A percentile compares a stretch with the other conserved stretches of the same genome.
Evolutionary conservation across 2,797 vertebrate genomes (phyloP).

Genomic region (Poeciliopsis presidionis): DNA sequence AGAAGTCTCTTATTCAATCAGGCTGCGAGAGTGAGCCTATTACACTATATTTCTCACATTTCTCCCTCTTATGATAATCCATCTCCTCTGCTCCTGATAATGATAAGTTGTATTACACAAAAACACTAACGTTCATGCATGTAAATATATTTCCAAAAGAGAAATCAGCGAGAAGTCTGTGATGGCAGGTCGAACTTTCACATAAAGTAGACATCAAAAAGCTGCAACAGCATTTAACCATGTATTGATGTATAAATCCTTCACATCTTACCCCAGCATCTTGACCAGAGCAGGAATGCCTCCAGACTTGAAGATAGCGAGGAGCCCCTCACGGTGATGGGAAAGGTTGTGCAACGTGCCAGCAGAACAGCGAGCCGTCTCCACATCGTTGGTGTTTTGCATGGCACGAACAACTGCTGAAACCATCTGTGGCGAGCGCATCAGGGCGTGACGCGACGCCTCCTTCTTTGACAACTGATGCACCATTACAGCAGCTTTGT

Average conservation of each 20-base stretch:
- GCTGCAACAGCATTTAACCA: neutral
- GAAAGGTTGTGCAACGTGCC: slow-evolving; percentile 98
- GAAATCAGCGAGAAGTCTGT: neutral
- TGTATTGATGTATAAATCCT: neutral
- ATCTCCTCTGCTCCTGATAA: neutral
- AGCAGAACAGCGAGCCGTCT: slow-evolving; percentile 96
- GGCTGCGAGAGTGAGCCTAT: neutral
- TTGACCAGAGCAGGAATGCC: slow-evolving; percentile 98
- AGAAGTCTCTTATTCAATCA: neutral
- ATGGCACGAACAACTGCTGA: slow-evolving; percentile 98
- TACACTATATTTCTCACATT: neutral
- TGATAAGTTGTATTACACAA: neutral
- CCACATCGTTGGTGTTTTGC: slow-evolving; percentile 97
- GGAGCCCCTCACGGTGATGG: slow-evolving; percentile 94
- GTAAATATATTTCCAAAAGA: neutral
- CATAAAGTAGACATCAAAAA: neutral
- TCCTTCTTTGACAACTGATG: slow-evolving; percentile 99
- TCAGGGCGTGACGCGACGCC: slow-evolving; percentile 96
- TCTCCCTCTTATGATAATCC: neutral
- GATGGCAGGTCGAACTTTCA: neutral
- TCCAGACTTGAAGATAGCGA: slow-evolving; percentile 98
- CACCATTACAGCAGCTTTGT: slow-evolving; percentile 99
- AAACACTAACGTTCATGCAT: neutral
- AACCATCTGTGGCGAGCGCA: slow-evolving; percentile 99
- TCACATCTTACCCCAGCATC: slow-evolving; percentile 90